Base-by-base conservation (phyloP, 2,797 vertebrate genomes). In the Pelodytes ibericus region DNA sequence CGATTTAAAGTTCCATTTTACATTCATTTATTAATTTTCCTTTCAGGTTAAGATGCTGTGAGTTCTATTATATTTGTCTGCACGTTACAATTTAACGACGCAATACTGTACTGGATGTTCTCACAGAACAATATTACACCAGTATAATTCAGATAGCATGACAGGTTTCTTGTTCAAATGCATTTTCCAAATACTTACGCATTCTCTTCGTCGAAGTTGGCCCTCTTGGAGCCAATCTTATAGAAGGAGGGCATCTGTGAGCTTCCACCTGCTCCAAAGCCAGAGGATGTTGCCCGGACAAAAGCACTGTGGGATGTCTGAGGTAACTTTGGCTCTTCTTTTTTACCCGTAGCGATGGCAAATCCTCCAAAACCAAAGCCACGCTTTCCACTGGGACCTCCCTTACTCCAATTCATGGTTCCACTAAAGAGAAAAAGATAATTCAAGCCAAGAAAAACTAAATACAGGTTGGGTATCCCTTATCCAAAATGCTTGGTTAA, bases 331-430 rank as follows among this genome's bases (percentile, higher is more conserved):
- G 96, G 91, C 68, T 99, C 97, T 63, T 99, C 98, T 73, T 98
- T 99, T 82, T 98, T 99, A 10, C 93, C 91, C 41, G 88, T 82
- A 0, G 91, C 89, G 22, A 99, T 95, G 41, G 95, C 91, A 89
- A 99, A 99, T 0, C 98, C 98, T 75, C 98, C 98, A 84, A 99
- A 99, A 2, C 98, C 98, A 84, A 99, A 99, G 29, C 97, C 98
- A 81, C 98, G 92, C 86, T 99, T 99, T 0, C 94, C 94, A 53
- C 94, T 93, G 1, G 94, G 93, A 27, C 97, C 96, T 29, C 98
- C 98, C 90, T 99, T 99, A 85, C 92, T 99, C 97, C 97, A 99
- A 85, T 99, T 99, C 98, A 99, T 99, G 80, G 62, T 84, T 90
- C 6, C 80, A 7, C 69, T 72, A 8, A 18, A 33, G 41, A 44